These are phyloP conservation scores for Ochropleura plecta DNA, from an alignment of 2,888 invertebrate species.

Conservation along the genomic window DNA sequence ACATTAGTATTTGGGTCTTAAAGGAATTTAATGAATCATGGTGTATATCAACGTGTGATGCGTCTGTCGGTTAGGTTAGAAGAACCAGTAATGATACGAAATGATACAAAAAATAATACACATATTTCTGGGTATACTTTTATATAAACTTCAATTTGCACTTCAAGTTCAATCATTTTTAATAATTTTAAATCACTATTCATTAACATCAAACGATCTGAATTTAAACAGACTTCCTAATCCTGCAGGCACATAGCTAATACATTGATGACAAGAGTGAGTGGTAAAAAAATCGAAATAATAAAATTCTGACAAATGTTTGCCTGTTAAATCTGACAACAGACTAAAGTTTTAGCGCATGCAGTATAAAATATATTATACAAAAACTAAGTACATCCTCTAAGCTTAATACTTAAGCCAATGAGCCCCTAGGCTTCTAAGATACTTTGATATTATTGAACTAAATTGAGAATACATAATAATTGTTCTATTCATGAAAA, in stretches of 20 bases:
- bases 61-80: too few species aligned
- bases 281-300: background rate
- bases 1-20: too few species aligned
- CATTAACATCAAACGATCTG: background rate
- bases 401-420: background rate
- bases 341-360: background rate
- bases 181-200: background rate
- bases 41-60: too few species aligned
- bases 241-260: background rate
- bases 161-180: background rate
- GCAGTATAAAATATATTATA: background rate
- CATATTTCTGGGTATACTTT: too few species aligned
- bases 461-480: background rate
- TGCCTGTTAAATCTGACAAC: background rate
- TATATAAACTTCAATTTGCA: background rate
- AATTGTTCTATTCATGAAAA: too few species aligned
- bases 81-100: too few species aligned
- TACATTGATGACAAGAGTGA: background rate
- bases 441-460: slow-evolving; percentile 4
- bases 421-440: too few species aligned
- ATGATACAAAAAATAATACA: too few species aligned
- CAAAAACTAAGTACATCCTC: background rate
- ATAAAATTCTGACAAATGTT: background rate
- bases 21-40: too few species aligned
- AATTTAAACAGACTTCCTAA: background rate